Percentiles rank a stretch among this genome's conserved stretches.
Conservation (phyloP, 2,797 vertebrate species). For the Borostomias antarcticus region DNA sequence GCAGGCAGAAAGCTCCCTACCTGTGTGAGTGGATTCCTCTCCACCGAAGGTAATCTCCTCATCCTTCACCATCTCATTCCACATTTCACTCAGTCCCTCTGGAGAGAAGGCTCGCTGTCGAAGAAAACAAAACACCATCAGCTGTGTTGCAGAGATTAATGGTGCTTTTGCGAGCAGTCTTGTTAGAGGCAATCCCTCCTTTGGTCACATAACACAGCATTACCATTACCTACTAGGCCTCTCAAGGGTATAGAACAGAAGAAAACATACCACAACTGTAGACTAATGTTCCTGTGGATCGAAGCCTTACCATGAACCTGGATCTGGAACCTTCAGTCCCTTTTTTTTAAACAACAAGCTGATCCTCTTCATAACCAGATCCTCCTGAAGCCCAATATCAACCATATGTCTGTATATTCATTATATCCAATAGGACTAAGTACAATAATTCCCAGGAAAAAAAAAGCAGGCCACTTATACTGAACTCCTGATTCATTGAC, state of each 20-base stretch:
- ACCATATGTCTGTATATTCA: too few relatives aligned
- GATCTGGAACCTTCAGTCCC: not conserved
- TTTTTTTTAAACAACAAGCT: not conserved
- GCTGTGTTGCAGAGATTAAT: not conserved
- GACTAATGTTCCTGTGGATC: not conserved
- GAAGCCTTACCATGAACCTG: not conserved
- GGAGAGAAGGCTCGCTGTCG: slow-evolving; percentile 91
- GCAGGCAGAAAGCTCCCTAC: slow-evolving; percentile 57
- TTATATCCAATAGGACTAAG: too few relatives aligned
- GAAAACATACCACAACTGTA: slow-evolving; percentile 1
- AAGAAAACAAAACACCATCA: slow-evolving; percentile 1
- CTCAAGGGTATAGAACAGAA: not conserved
- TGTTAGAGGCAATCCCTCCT: not conserved
- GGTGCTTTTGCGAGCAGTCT: not conserved
- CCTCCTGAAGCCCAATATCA: too few relatives aligned
- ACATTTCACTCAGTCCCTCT: slow-evolving; percentile 95
- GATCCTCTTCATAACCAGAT: too few relatives aligned
- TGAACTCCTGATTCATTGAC: too few relatives aligned
- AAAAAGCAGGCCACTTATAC: too few relatives aligned
- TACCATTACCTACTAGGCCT: not conserved
- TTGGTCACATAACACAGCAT: not conserved
- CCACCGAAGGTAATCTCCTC: slow-evolving; percentile 92
- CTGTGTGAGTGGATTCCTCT: slow-evolving; percentile 84
- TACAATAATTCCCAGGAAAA: too few relatives aligned
- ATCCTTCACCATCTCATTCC: slow-evolving; percentile 99